Evolutionary conservation across 2,113 vertebrate species (phyloP).

Genomic region (Callaeas wilsoni): DNA sequence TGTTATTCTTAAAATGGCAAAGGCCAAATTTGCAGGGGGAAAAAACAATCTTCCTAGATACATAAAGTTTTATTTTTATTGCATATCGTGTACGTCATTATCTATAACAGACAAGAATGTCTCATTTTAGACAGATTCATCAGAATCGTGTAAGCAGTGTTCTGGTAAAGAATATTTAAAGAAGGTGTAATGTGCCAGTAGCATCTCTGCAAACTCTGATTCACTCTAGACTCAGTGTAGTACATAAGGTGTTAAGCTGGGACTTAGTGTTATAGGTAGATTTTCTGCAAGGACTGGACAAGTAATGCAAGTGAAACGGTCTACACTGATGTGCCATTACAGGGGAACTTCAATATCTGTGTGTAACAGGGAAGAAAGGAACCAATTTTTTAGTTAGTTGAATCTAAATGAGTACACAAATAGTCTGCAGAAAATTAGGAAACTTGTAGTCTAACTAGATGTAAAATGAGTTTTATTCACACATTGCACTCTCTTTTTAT

Average conservation of each 20-base stretch:
- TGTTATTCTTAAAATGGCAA: not conserved
- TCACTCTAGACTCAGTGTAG: not conserved
- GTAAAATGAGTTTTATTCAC: not conserved
- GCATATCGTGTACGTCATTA: not conserved
- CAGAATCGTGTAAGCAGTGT: not conserved
- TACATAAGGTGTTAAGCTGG: not conserved
- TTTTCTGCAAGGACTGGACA: not conserved
- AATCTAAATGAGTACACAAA: not conserved
- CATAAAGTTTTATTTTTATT: not conserved
- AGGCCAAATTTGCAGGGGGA: not conserved
- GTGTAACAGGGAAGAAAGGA: not conserved
- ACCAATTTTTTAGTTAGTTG: not conserved
- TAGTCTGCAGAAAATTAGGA: not conserved
- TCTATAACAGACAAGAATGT: not conserved
- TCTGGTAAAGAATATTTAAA: not conserved
- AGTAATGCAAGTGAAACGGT: not conserved
- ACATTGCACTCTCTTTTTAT: not conserved
- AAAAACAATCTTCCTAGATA: not conserved
- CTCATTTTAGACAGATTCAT: not conserved
- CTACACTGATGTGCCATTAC: accelerated
- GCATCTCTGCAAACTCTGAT: not conserved
- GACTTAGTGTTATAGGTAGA: not conserved
- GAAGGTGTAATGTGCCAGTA: not conserved
- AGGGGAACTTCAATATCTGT: not conserved
- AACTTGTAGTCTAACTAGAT: not conserved